Conservation (phyloP, 2,797 vertebrate species). For the Eidolon dupreanum region DNA sequence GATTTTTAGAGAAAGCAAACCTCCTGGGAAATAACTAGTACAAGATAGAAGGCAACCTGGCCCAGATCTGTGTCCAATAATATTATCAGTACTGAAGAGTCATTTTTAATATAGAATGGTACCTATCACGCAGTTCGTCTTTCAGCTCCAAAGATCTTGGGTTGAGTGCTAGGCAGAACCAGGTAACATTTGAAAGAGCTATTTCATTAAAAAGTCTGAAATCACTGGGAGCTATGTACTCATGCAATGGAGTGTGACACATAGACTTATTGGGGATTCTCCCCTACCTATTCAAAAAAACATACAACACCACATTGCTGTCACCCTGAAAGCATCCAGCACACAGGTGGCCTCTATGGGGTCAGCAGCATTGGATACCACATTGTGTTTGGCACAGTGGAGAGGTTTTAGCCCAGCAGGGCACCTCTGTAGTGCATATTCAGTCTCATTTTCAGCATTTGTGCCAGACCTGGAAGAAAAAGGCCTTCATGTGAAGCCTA, state of each 20-base stretch:
- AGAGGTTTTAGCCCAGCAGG: background rate
- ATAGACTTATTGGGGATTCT: background rate
- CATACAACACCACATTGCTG: accelerated
- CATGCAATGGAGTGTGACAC: background rate
- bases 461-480: background rate
- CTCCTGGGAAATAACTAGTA: background rate
- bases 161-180: background rate
- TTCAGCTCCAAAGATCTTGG: background rate
- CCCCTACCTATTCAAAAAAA: background rate
- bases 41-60: background rate
- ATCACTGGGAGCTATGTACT: background rate
- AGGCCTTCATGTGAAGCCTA: background rate
- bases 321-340: background rate
- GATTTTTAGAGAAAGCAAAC: background rate
- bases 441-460: background rate
- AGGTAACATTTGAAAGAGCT: background rate
- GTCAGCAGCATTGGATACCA: background rate
- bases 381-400: background rate
- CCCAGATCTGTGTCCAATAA: background rate
- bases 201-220: background rate
- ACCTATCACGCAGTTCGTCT: background rate
- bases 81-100: background rate
- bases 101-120: background rate
- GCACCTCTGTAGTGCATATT: background rate
- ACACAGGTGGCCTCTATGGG: background rate